phyloP scores from a whole-genome alignment of 2,113 vertebrate species.

The Sarotherodon lohbergeri region DNA sequence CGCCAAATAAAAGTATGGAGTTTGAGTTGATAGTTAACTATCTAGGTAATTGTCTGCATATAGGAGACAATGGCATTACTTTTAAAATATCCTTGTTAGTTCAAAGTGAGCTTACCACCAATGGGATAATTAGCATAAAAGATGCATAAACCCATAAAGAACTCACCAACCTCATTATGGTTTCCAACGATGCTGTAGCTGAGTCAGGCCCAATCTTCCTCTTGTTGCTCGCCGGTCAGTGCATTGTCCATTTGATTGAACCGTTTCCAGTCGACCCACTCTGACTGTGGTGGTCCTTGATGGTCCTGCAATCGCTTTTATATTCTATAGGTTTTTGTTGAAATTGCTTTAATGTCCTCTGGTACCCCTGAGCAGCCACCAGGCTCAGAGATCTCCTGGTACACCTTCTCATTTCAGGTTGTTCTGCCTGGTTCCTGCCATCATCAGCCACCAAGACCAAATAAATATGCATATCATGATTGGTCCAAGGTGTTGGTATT shows the following conservation, averaged over 20 bases:
- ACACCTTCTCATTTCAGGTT: background rate
- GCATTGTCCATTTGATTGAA: background rate
- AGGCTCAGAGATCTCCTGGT: background rate
- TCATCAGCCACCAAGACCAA: background rate
- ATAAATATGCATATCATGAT: background rate
- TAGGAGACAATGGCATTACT: background rate
- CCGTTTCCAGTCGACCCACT: background rate
- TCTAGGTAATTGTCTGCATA: background rate
- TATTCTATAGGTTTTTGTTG: background rate
- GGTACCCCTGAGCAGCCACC: background rate
- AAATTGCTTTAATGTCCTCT: background rate
- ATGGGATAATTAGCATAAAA: background rate
- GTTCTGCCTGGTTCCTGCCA: background rate
- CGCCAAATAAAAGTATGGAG: no score
- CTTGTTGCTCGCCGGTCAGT: background rate
- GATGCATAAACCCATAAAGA: background rate
- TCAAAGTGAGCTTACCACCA: background rate
- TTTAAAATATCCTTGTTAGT: background rate
- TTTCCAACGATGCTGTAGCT: background rate
- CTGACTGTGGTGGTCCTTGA: background rate
- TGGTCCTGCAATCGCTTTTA: background rate
- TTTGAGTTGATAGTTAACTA: background rate
- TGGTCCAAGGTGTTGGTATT: background rate
- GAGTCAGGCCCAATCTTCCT: background rate
- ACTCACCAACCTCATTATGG: background rate